Evolutionary conservation across 2,888 invertebrate genomes (phyloP).

Genomic region (Rhamnusium bicolor): DNA sequence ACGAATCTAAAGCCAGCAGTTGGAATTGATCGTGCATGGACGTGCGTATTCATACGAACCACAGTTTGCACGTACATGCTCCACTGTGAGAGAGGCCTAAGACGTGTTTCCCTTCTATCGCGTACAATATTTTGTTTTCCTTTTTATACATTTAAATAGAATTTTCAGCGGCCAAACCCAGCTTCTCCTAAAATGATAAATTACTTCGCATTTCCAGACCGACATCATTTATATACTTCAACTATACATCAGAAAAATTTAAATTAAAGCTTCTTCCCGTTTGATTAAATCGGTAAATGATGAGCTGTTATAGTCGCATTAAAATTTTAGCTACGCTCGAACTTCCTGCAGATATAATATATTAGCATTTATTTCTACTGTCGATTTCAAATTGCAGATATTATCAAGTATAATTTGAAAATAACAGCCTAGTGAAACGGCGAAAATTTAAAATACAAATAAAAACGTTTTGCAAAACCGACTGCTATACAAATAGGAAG

Average conservation of each 20-base stretch:
- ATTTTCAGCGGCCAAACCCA: background rate
- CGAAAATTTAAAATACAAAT: background rate
- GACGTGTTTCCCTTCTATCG: no score
- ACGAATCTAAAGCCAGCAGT: no score
- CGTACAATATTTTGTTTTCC: background rate
- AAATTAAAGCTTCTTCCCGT: background rate
- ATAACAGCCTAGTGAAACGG: background rate
- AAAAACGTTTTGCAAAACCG: background rate
- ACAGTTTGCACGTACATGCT: no score
- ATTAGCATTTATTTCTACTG: background rate
- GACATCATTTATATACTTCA: background rate
- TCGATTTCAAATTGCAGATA: background rate
- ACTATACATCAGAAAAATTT: background rate
- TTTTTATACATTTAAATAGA: background rate
- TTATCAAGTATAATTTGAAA: background rate
- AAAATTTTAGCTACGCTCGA: background rate
- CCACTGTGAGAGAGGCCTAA: no score
- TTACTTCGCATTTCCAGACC: background rate
- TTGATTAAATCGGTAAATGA: background rate
- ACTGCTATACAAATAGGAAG: background rate
- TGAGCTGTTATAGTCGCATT: background rate
- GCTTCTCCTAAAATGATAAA: background rate
- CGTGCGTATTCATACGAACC: no score
- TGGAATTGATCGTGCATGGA: no score
- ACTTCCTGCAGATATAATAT: background rate